Evolutionary conservation across 2,113 vertebrate genomes (phyloP), one percentile per base, ranked within the genome.

Genomic region (Caloenas nicobarica): DNA sequence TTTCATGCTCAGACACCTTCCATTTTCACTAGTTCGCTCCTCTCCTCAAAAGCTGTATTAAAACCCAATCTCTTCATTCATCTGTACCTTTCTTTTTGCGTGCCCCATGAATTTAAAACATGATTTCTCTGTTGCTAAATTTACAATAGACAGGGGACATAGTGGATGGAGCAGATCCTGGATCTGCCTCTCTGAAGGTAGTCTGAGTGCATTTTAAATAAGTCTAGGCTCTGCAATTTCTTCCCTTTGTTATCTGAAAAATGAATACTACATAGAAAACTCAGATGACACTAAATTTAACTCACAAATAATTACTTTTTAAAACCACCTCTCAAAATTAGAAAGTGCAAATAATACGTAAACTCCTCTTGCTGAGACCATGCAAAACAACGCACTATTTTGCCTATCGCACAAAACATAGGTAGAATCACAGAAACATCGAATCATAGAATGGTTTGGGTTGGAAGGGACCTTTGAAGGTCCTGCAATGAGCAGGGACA

Each of bases 111-210:
- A 86, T 48, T 34, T 74, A 36, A 95, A 68, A 13, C 0, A 0
- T 0, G 0, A 48, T 36, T 44, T 68, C 31, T 38, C 51, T 65
- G 6, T 2, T 69, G 22, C 16, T 76, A 56, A 89, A 69, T 64
- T 72, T 80, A 85, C 25, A 85, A 53, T 44, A 71, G 10, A 50
- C 29, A 72, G 19, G 13, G 24, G 51, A 81, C 22, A 34, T 10
- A 23, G 61, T 16, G 25, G 46, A 61, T 25, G 61, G 11, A 68
- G 18, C 5, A 72, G 74, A 81, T 60, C 10, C 53, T 28, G 42
- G 24, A 68, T 74, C 12, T 91, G 24, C 25, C 58, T 61, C 60
- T 72, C 29, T 48, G 28, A 54, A 22, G 21, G 14, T 25, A 66
- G 24, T 51, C 42, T 31, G 23, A 87, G 38, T 44, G 29, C 11